phyloP scores from a whole-genome alignment of 1,140 invertebrate species.

The Lucilia cuprina region DNA sequence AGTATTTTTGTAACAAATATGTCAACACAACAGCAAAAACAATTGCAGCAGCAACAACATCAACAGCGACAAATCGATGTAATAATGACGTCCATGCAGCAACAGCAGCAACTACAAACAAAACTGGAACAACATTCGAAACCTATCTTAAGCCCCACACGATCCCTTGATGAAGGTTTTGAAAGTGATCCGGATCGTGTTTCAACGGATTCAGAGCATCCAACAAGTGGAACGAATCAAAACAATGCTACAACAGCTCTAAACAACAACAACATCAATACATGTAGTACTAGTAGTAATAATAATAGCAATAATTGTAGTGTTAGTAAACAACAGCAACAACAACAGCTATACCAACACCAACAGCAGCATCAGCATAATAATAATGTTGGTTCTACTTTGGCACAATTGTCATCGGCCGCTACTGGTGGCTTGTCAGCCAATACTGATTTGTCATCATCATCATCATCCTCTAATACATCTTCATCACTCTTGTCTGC shows the following conservation, averaged over 20 bases:
- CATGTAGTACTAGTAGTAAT: not conserved
- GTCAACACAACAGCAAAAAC: not conserved
- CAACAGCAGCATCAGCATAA: constrained; percentile 39
- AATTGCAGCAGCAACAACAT: constrained; percentile 38
- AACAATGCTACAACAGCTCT: constrained; percentile 39
- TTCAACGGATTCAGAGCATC: constrained; percentile 62
- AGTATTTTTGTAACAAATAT: constrained; percentile 9
- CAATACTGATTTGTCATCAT: constrained; percentile 37
- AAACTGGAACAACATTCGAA: constrained; percentile 60
- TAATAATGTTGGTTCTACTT: constrained; percentile 49
- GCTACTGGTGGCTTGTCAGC: constrained; percentile 51
- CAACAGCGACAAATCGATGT: constrained; percentile 28
- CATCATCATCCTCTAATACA: constrained; percentile 34
- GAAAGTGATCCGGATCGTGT: constrained; percentile 64
- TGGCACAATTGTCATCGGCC: constrained; percentile 58
- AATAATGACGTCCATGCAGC: constrained; percentile 31
- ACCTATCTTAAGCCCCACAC: constrained; percentile 62
- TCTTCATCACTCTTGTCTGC: constrained; percentile 40
- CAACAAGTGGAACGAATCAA: constrained; percentile 56
- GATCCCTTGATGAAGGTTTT: constrained; percentile 63
- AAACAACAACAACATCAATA: constrained; percentile 39
- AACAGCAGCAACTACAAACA: constrained; percentile 39
- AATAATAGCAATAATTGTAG: constrained; percentile 20
- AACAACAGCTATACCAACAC: constrained; percentile 39
- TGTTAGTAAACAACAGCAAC: constrained; percentile 39